Conservation (phyloP, 2,113 vertebrate genomes). For the Catagonus wagneri region DNA sequence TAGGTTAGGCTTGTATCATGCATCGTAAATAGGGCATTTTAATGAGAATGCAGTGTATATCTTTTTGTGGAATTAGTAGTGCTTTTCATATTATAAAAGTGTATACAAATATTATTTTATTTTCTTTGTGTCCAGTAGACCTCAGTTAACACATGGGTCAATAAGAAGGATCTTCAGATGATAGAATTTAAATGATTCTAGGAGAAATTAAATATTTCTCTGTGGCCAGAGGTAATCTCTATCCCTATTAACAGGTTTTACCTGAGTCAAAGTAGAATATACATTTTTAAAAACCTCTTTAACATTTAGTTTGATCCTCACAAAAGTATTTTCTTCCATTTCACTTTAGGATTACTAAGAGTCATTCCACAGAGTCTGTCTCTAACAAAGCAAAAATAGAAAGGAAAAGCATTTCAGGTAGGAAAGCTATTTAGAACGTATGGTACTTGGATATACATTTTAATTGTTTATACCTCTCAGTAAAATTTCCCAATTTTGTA, state of each 20-base stretch:
- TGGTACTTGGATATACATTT: not conserved
- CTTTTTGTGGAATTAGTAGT: not conserved
- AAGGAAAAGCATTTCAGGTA: not conserved
- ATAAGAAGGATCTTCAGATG: not conserved
- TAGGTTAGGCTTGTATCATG: not conserved
- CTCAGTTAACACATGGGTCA: not conserved
- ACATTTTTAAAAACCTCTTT: not conserved
- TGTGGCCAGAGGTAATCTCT: not conserved
- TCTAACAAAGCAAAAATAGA: not conserved
- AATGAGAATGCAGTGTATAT: not conserved
- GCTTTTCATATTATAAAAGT: not conserved
- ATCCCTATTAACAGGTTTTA: conserved; percentile 11
- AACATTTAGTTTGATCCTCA: not conserved
- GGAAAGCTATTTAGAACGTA: conserved; percentile 18
- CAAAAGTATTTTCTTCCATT: conserved; percentile 12
- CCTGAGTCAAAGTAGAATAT: not conserved
- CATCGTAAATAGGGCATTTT: not conserved
- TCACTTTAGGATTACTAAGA: not conserved
- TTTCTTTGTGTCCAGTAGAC: not conserved
- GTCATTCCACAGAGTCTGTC: not conserved
- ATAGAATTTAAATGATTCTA: not conserved
- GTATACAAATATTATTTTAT: not conserved
- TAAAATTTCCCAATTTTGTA: conserved; percentile 13
- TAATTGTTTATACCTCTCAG: not conserved
- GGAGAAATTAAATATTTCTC: conserved; percentile 21